These are phyloP conservation scores for Bibio marci DNA, from an alignment of 2,888 invertebrate genomes.

Conservation along the genomic window DNA sequence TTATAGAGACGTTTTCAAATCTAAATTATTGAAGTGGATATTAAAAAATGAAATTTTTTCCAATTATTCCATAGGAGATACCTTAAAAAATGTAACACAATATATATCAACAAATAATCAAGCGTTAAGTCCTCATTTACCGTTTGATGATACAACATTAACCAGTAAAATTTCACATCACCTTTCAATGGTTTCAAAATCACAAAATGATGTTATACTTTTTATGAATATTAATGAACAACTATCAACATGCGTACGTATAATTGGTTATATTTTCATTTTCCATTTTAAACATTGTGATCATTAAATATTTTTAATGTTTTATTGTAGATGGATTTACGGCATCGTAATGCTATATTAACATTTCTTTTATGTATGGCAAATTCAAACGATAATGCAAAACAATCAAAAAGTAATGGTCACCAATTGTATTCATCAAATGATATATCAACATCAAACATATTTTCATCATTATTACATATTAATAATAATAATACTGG, in stretches of 20 bases:
- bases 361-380: conserved; percentile 27
- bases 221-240: conserved; percentile 20
- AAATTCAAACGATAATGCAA: neutral
- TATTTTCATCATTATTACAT: too few relatives aligned
- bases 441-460: neutral
- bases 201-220: conserved; percentile 13
- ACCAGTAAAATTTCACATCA: conserved; percentile 18
- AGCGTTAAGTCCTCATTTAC: conserved; percentile 14
- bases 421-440: too few relatives aligned
- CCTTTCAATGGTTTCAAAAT: conserved; percentile 11
- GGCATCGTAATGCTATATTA: conserved; percentile 40
- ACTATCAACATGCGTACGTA: conserved; percentile 18
- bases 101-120: conserved; percentile 20
- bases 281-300: neutral
- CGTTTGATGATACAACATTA: conserved; percentile 18
- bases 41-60: too few relatives aligned
- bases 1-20: too few relatives aligned
- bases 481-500: too few relatives aligned
- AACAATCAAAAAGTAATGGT: too few relatives aligned
- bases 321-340: conserved; percentile 33
- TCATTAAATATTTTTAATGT: neutral
- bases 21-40: too few relatives aligned
- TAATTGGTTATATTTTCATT: too few relatives aligned
- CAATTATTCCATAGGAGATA: conserved; percentile 14
- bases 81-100: conserved; percentile 18